phyloP scores from a whole-genome alignment of 2,888 invertebrate species.

The Heliconius hortense region DNA sequence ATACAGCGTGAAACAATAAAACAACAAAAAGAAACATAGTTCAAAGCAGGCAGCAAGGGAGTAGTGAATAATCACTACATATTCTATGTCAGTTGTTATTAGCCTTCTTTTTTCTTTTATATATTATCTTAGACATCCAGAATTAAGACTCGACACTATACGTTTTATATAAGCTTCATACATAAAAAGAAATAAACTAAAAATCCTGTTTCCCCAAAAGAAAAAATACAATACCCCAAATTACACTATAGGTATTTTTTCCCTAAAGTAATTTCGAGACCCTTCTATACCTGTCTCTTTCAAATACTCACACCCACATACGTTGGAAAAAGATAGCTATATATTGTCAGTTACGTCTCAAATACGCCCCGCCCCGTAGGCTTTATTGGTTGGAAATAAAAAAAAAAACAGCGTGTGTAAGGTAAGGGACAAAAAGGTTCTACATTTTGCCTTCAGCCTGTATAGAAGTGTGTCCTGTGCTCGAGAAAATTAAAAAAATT shows the following conservation, averaged over 20 bases:
- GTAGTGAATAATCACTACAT: background rate
- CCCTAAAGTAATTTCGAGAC: constrained; percentile 32
- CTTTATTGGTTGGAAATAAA: constrained; percentile 34
- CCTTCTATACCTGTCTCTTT: constrained; percentile 27
- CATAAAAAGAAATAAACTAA: background rate
- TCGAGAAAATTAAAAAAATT: background rate
- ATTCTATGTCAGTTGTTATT: background rate
- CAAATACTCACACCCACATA: background rate
- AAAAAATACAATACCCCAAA: constrained; percentile 25
- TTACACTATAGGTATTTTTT: constrained; percentile 26
- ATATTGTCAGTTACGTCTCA: background rate
- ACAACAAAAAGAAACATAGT: background rate
- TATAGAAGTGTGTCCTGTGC: constrained; percentile 28
- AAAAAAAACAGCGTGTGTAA: constrained; percentile 33
- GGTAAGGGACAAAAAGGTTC: constrained; percentile 38
- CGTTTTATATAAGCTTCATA: background rate
- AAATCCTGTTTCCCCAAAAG: constrained; percentile 15
- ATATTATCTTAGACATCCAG: background rate
- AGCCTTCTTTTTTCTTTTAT: background rate
- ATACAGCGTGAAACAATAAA: background rate
- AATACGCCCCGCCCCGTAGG: constrained; percentile 37
- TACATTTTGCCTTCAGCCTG: constrained; percentile 30
- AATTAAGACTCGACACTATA: background rate
- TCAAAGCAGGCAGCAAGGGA: no score
- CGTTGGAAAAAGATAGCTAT: constrained; percentile 24